Base-by-base conservation (phyloP, 2,113 vertebrate genomes). In the Sialia sialis region DNA sequence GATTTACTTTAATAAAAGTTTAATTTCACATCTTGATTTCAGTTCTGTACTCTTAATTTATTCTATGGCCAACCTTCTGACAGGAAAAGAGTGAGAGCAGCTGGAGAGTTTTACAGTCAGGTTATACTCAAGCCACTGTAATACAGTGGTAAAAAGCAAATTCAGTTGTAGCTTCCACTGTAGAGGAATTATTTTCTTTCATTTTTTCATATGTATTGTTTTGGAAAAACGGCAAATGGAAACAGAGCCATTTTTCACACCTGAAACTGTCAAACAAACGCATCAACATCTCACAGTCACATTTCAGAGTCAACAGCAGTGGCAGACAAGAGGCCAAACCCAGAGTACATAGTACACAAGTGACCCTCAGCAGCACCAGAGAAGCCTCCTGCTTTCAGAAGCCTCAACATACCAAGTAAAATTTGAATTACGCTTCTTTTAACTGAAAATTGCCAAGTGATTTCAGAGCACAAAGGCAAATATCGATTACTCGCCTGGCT, bases 1-100 rank as follows among this genome's bases (percentile, higher is more conserved):
- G 90, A 95, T 96, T 96, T 93, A 93, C 90, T 97, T 97, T 97
- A 84, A 97, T 97, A 92, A 97, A 97, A 97, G 38, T 94, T 97
- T 93, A 91, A 94, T 96, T 97, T 97, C 92, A 94, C 93, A 69
- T 96, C 90, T 96, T 95, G 94, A 84, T 95, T 97, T 97, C 84
- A 94, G 77, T 95, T 90, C 67, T 95, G 55, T 84, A 90, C 88
- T 96, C 73, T 92, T 95, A 95, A 97, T 97, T 97, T 94, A 85
- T 73, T 89, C 91, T 93, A 38, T 66, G 82, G 78, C 82, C 91
- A 92, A 41, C 64, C 55, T 94, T 93, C 67, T 5, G 7, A 89
- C 81, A 95, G 93, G 63, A 94, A 97, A 96, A 82, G 58, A 93
- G 58, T 75, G 60, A 39, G 66, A 95, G 73, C 90, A 95, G 90